Evolutionary conservation across 1,140 invertebrate species (phyloP).

Genomic region (Nautilus pompilius): DNA sequence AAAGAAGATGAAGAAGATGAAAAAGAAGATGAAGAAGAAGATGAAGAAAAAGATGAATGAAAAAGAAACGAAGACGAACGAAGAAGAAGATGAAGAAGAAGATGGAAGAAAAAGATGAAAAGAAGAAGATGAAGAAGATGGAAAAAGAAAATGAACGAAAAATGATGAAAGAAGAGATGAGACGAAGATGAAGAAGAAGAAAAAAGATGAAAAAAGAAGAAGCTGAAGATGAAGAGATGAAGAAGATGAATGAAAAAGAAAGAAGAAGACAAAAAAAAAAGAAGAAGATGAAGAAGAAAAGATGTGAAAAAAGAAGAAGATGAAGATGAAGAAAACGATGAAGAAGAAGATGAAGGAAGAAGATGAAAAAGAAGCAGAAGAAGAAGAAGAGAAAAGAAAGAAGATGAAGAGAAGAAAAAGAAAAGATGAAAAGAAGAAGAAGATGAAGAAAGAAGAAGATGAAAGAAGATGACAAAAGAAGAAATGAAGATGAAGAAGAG

Average conservation of each 20-base stretch:
- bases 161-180: neutral
- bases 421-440: neutral
- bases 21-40: too few species aligned
- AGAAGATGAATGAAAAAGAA: neutral
- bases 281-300: neutral
- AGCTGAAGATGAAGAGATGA: neutral
- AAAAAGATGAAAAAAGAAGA: neutral
- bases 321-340: neutral
- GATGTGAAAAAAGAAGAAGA: neutral
- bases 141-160: neutral
- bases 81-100: neutral
- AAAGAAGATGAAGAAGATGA: too few species aligned
- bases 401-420: neutral
- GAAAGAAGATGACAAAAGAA: neutral
- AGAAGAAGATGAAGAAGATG: neutral
- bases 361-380: neutral
- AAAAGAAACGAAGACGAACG: neutral
- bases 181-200: neutral
- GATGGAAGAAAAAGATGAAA: neutral
- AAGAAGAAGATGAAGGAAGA: neutral
- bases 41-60: conserved; percentile 1
- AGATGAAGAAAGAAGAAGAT: neutral
- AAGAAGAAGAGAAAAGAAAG: neutral
- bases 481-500: neutral
- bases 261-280: neutral